These are phyloP conservation scores for Esox lucius DNA, from an alignment of 2,797 vertebrate genomes.

Conservation along the genomic window DNA sequence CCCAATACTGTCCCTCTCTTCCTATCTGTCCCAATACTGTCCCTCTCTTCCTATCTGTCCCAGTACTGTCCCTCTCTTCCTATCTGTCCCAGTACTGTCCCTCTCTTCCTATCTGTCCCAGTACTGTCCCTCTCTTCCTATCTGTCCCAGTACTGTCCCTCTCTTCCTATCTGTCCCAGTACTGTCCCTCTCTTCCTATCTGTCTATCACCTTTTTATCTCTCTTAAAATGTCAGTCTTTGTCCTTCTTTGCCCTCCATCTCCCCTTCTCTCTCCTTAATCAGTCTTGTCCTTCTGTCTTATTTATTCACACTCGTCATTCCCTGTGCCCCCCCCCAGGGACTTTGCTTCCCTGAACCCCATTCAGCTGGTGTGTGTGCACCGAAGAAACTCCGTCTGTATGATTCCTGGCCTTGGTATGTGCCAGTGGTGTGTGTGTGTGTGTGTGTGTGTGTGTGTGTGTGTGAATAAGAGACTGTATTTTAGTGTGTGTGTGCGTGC, in stretches of 20 bases:
- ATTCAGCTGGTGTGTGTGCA: conserved; percentile 20
- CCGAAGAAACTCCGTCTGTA: conserved; percentile 37
- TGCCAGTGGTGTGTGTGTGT: conserved; percentile 16
- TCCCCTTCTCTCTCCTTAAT: not conserved
- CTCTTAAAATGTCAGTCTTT: not conserved
- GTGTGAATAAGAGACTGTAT: conserved; percentile 18
- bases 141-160: not conserved
- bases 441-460: conserved; percentile 1
- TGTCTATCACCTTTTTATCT: not conserved
- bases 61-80: not conserved
- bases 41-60: not conserved
- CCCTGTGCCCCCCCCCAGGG: not conserved
- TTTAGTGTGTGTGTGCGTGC: conserved; percentile 49
- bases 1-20: not conserved
- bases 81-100: not conserved
- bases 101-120: not conserved
- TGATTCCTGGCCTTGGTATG: conserved; percentile 43
- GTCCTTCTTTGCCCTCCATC: not conserved
- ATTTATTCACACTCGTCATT: not conserved
- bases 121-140: not conserved
- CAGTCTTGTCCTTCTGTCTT: not conserved
- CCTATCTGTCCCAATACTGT: not conserved
- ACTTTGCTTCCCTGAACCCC: not conserved
- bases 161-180: no score
- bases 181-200: not conserved